Evolutionary conservation across 1,140 invertebrate genomes (phyloP), one percentile per base, ranked within the genome.

Genomic region (Cecropterus lyciades): DNA sequence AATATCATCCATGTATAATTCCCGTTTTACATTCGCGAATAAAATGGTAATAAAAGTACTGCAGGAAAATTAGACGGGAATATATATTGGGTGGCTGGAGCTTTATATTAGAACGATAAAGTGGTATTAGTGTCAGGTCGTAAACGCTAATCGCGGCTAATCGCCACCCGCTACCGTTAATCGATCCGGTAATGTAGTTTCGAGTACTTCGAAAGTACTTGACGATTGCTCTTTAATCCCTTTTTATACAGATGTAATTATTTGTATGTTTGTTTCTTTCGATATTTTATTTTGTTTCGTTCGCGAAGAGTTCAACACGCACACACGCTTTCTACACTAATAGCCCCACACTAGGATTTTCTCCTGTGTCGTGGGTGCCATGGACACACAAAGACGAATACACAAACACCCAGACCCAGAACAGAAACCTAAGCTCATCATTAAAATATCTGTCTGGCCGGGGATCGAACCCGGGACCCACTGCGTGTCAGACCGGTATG

Each of bases 51-150:
- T 37, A 53, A 53, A 40, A 53, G 14, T n/a, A 13, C 14, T 7
- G 10, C 14, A 15, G 51, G 51, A 17, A 53, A 53, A 40, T 52
- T 16, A 40, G 30, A 53, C 10, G 51, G 51, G 17, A 53, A 53
- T 16, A 30, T 17, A n/a, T 16, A 37, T 17, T 9, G 7, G 46
- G 24, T 49, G 8, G 10, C 11, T 24, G 17, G 46, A 11, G 17
- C 10, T 16, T 33, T 53, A 53, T 37, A 53, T 53, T 53, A 53
- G 51, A 6, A n/a, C 51, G 40, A 43, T 40, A 37, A 33, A 53
- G 15, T 53, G 30, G 51, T 37, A 53, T 53, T 53, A 53, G 51
- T 33, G 51, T 37, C 33, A 33, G 51, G n/a, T 53, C 51, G 51
- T 53, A 53, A 53, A 53, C 30, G 51, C 51, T 37, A 15, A 53